These are phyloP conservation scores for Muraenolepis orangiensis DNA, from an alignment of 2,797 vertebrate genomes.

Conservation along the genomic window DNA sequence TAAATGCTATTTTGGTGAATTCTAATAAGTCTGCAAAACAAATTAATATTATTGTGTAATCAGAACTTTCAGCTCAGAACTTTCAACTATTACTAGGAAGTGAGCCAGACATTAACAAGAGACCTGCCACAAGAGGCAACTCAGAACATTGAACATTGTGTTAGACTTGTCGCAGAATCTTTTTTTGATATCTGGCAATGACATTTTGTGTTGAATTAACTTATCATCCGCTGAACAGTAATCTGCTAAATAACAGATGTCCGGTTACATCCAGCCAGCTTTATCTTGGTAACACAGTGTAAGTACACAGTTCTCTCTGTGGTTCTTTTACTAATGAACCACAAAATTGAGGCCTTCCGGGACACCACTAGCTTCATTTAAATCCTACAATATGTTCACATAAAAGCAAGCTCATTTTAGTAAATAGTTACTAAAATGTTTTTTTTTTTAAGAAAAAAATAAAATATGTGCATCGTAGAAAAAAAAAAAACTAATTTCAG, in stretches of 20 bases:
- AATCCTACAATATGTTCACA: slow-evolving; percentile 29
- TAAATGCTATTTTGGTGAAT: background rate
- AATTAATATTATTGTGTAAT: background rate
- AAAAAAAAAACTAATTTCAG: slow-evolving; percentile 38
- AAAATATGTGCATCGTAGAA: background rate
- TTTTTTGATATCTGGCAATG: background rate
- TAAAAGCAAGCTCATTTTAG: slow-evolving; percentile 44
- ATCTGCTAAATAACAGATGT: too few relatives aligned
- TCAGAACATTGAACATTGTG: background rate
- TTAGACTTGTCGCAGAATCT: background rate
- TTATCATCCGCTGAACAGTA: slow-evolving; percentile 7
- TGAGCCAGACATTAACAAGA: slow-evolving; percentile 38
- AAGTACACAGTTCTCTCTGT: slow-evolving; percentile 20
- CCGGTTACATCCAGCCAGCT: too few relatives aligned
- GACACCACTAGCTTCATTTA: slow-evolving; percentile 31
- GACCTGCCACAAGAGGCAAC: slow-evolving; percentile 17
- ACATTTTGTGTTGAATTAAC: slow-evolving; percentile 15
- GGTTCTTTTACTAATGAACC: background rate
- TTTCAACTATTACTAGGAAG: slow-evolving; percentile 34
- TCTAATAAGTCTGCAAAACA: background rate
- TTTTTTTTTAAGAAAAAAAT: too few relatives aligned
- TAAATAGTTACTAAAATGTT: slow-evolving; percentile 56
- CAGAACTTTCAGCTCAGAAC: background rate
- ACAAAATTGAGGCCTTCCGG: background rate
- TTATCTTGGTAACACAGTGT: slow-evolving; percentile 14